Conservation (phyloP, 2,113 vertebrate genomes). For the Beaufortia kweichowensis region DNA sequence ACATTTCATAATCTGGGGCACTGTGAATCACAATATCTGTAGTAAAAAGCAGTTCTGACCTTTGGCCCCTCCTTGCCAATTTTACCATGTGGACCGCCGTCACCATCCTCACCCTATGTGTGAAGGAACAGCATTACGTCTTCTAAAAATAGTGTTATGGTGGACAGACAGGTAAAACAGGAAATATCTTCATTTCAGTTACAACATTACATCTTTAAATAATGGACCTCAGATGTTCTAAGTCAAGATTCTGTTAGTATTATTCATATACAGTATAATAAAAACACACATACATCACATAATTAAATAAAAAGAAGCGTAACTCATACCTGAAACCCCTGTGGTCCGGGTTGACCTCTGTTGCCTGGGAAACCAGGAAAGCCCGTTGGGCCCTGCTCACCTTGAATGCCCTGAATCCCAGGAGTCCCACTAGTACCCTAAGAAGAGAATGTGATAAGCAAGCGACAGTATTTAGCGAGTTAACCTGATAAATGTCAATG, state of each 20-base stretch:
- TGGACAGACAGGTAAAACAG: not conserved
- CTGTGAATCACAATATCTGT: not conserved
- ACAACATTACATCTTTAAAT: not conserved
- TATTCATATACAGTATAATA: no score
- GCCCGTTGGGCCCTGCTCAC: constrained; percentile 76
- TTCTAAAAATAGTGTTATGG: not conserved
- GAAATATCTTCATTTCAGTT: not conserved
- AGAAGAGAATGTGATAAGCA: not conserved
- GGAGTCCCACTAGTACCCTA: constrained; percentile 76
- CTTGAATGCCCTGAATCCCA: constrained; percentile 75
- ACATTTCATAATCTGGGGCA: not conserved
- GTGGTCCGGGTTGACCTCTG: constrained; percentile 70
- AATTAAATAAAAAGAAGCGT: no score
- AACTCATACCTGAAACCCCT: constrained; percentile 72
- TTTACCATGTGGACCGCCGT: constrained; percentile 73
- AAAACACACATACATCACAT: no score
- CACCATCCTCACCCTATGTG: constrained; percentile 81
- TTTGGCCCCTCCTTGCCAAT: constrained; percentile 78
- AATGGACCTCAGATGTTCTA: no score
- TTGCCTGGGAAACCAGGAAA: constrained; percentile 76
- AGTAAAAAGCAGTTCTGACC: constrained; percentile 69
- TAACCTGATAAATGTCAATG: no score
- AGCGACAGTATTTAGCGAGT: no score
- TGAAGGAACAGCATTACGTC: constrained; percentile 36
- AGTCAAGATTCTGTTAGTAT: no score